phyloP scores from a whole-genome alignment of 2,113 vertebrate genomes.

The Rhabdornis inornatus region DNA sequence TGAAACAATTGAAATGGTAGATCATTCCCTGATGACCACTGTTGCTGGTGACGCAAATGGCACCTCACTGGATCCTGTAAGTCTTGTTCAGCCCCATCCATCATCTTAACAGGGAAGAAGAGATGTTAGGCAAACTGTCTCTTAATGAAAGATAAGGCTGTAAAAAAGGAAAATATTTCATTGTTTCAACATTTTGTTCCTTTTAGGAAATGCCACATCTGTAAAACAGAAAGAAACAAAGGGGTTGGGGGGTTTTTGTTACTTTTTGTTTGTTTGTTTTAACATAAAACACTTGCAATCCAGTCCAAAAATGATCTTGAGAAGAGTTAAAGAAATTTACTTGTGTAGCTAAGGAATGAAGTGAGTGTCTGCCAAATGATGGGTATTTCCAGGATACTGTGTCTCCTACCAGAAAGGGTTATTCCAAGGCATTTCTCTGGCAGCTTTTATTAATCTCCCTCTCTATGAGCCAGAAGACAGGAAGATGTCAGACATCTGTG shows the following conservation, averaged over 20 bases:
- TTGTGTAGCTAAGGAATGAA: background rate
- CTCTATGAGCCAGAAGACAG: background rate
- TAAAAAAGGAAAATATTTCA: background rate
- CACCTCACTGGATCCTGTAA: background rate
- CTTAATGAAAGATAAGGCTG: conserved; percentile 24
- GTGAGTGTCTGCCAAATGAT: background rate
- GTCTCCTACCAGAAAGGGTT: conserved; percentile 19
- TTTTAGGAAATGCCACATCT: conserved; percentile 35
- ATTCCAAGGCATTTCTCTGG: conserved; percentile 19
- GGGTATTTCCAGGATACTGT: conserved; percentile 24
- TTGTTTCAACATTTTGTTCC: conserved; percentile 3
- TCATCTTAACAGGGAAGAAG: background rate
- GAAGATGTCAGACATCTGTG: conserved; percentile 1
- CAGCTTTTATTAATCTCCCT: conserved; percentile 5
- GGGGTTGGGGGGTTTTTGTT: accelerated
- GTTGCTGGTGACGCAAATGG: background rate
- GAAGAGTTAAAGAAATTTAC: background rate
- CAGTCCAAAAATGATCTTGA: background rate
- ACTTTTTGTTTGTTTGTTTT: background rate
- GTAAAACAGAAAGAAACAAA: conserved; percentile 52
- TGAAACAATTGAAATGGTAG: background rate
- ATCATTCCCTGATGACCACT: background rate
- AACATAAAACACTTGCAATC: background rate
- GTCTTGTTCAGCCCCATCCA: background rate
- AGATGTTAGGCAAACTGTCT: conserved; percentile 25